phyloP scores from a whole-genome alignment of 2,888 invertebrate genomes.

The Onchidella celtica region DNA sequence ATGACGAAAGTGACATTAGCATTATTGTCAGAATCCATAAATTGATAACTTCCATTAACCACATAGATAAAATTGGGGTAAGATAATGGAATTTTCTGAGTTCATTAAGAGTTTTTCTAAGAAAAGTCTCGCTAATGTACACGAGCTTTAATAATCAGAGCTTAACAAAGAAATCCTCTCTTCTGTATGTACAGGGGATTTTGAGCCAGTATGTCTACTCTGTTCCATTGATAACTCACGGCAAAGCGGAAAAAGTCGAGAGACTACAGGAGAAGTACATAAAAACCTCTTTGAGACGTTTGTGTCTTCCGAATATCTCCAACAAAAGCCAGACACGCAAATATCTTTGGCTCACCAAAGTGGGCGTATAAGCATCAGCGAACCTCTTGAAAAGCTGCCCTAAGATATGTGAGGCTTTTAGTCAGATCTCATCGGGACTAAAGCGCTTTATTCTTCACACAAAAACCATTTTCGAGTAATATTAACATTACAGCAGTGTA shows the following conservation, averaged over 20 bases:
- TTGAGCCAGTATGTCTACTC: too few relatives aligned
- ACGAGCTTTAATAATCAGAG: too few relatives aligned
- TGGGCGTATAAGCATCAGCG: conserved; percentile 26
- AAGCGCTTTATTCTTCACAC: conserved; percentile 17
- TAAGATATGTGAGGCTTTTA: background rate
- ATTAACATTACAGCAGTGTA: conserved; percentile 37
- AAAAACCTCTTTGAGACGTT: conserved; percentile 9
- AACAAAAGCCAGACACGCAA: conserved; percentile 13
- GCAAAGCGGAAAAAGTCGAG: conserved; percentile 24
- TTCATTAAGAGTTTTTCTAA: too few relatives aligned
- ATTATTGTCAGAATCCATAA: too few relatives aligned
- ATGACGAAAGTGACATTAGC: too few relatives aligned
- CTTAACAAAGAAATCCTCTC: too few relatives aligned
- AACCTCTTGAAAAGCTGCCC: background rate
- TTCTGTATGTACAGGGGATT: too few relatives aligned
- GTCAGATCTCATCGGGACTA: background rate
- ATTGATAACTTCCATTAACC: too few relatives aligned
- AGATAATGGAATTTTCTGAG: too few relatives aligned
- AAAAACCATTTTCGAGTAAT: conserved; percentile 41
- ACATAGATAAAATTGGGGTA: too few relatives aligned
- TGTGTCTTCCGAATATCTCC: background rate
- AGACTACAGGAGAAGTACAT: conserved; percentile 18
- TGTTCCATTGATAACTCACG: too few relatives aligned
- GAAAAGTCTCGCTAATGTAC: too few relatives aligned
- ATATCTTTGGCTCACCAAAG: background rate